Evolutionary conservation across 2,113 vertebrate genomes (phyloP), one percentile per base, ranked within the genome.

Genomic region (Pelecanus crispus): DNA sequence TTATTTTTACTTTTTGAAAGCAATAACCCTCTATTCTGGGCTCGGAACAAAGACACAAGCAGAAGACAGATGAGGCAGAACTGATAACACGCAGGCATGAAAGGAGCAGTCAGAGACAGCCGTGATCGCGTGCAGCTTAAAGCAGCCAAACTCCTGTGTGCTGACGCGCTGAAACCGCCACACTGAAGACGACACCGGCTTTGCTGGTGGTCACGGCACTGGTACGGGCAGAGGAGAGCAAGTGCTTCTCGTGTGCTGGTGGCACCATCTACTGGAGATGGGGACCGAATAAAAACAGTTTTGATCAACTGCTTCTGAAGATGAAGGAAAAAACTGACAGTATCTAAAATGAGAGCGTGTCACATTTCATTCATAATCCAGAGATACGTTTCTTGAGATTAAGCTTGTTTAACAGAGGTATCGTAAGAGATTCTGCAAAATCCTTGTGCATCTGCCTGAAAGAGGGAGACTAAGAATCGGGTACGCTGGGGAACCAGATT

Each of bases 191-290:
- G 7, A 12, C 12, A 3, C 40, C 1, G 2, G 32, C 45, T 53
- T 13, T 73, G 29, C 42, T 40, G 34, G 29, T 5, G 19, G 52
- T 10, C 32, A 16, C 44, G 4, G 79, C 4, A 17, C 14, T 26
- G 10, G 12, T 2, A 0, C 0, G 4, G 13, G n/a, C 3, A 47
- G 32, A 77, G 62, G 17, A 52, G 2, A 67, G 25, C 6, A 50
- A 19, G 25, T 1, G 36, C 20, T 62, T 72, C 29, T 52, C 5
- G 1, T 14, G 84, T 40, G 82, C 81, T 86, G 50, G 31, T 71
- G 74, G 94, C 94, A 67, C 97, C 97, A 97, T 11, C 97, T 96
- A 24, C 85, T 89, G 97, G 97, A 88, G 40, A 84, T 2, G 6
- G 59, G 29, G 29, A 45, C 14, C 1, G 3, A 16, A 28, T 3